Conservation (phyloP, 2,888 invertebrate species). For the Pantelozetes paolii region DNA sequence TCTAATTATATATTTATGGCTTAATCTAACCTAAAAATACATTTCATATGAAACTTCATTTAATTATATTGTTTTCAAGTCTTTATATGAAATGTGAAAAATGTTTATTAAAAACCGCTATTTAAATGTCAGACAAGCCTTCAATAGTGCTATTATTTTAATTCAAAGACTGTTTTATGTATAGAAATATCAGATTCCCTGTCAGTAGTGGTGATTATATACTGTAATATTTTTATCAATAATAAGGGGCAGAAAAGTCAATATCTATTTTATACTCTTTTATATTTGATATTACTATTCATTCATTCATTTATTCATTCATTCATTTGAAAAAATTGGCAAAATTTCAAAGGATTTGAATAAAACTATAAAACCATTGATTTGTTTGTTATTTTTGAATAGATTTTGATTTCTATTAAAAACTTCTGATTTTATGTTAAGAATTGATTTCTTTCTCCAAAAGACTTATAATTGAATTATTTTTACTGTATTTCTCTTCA, state of each 20-base stretch:
- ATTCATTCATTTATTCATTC: too few relatives aligned
- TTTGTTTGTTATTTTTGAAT: too few relatives aligned
- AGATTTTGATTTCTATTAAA: too few relatives aligned
- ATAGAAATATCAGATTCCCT: not conserved
- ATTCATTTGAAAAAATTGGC: too few relatives aligned
- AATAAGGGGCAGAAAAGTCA: too few relatives aligned
- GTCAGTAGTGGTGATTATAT: not conserved
- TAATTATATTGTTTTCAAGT: not conserved
- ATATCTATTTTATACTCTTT: too few relatives aligned
- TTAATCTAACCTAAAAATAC: not conserved
- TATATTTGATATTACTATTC: too few relatives aligned
- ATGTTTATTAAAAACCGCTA: not conserved
- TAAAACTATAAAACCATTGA: too few relatives aligned
- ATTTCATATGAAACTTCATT: not conserved
- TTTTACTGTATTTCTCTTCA: not conserved
- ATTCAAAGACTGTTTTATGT: not conserved
- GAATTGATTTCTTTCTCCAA: not conserved
- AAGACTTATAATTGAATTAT: not conserved
- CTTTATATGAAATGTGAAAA: not conserved
- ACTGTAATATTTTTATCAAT: not conserved
- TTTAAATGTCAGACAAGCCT: constrained; percentile 4
- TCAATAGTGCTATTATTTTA: not conserved
- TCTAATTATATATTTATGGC: not conserved
- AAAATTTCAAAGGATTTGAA: too few relatives aligned
- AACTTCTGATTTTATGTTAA: too few relatives aligned